Evolutionary conservation across 2,888 invertebrate species (phyloP), one percentile per base, ranked within the genome.

Genomic region (Cylindroiulus punctatus): DNA sequence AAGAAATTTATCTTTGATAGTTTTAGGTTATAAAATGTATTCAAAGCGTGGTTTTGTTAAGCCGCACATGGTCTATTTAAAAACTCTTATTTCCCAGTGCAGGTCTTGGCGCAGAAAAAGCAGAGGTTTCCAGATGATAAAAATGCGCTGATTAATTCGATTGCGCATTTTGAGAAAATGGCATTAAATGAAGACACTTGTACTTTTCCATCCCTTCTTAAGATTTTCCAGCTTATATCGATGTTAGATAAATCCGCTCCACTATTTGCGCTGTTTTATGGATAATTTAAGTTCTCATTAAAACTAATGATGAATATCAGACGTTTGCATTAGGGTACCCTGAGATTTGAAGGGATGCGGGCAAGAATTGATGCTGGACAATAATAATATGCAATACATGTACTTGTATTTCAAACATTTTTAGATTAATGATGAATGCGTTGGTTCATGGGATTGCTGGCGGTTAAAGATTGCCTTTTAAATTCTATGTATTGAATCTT

Each of bases 251-350:
- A 65, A 65, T 26, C 65, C 65, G 22, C 22, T 7, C 65, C 65
- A 8, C 5, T 65, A 26, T 65, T 65, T 65, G 26, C 4, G 10
- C 12, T n/a, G 65, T 65, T 65, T 65, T 65, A 22, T 65, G 26
- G 65, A 65, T 65, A 65, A 65, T 65, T 65, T 26, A 65, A 65
- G 26, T 65, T 26, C 65, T 65, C 65, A 65, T 65, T 65, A 65
- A 65, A 65, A 65, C 65, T 26, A 65, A 65, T 26, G 65, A 65
- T 65, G 65, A 65, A 65, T 65, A 65, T 26, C 22, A 65, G 19
- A 8, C 65, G 1, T 65, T 57, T 65, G 4, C 65, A 22, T 19
- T 8, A 26, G 26, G 65, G 8, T 26, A 7, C 65, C 19, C 19
- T 10, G 12, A 19, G 12, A 52, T 5, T 52, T 52, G 52, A 52